Evolutionary conservation across 2,113 vertebrate genomes (phyloP).

Genomic region (Eira barbara): DNA sequence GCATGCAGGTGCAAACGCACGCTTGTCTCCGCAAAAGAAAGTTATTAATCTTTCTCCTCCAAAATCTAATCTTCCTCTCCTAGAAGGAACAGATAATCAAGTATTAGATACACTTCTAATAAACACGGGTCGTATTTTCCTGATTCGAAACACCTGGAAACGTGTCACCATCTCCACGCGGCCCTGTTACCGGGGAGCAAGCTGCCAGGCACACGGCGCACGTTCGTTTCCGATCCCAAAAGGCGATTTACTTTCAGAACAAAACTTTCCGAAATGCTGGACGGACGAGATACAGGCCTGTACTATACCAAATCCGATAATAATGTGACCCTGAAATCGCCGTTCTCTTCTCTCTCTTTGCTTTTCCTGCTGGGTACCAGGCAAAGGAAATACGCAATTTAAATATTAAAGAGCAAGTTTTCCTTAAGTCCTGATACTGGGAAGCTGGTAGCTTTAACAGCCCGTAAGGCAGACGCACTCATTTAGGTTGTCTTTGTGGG

Average conservation of each 20-base stretch:
- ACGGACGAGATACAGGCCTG: not conserved
- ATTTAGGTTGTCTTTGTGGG: not conserved
- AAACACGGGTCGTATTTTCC: not conserved
- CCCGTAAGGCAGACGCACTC: too few relatives aligned
- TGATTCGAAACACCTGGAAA: slow-evolving; percentile 1
- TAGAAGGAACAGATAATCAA: not conserved
- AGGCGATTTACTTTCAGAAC: not conserved
- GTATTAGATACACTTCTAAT: not conserved
- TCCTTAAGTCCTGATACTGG: not conserved
- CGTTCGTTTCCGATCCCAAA: not conserved
- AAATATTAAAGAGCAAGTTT: not conserved
- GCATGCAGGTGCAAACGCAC: not conserved
- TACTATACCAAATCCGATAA: not conserved
- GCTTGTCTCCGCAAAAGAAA: not conserved
- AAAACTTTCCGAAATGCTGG: not conserved
- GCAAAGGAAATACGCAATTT: not conserved
- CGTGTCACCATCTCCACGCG: not conserved
- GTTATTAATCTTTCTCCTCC: not conserved
- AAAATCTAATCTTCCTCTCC: not conserved
- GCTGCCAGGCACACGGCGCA: not conserved
- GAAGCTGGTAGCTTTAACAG: not conserved
- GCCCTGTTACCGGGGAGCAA: not conserved
- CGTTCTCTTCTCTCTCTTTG: not conserved
- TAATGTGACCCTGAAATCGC: not conserved
- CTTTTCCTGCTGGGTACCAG: not conserved